These are phyloP conservation scores for Cremastinae sp. DNA, from an alignment of 2,888 invertebrate species.

Conservation along the genomic window DNA sequence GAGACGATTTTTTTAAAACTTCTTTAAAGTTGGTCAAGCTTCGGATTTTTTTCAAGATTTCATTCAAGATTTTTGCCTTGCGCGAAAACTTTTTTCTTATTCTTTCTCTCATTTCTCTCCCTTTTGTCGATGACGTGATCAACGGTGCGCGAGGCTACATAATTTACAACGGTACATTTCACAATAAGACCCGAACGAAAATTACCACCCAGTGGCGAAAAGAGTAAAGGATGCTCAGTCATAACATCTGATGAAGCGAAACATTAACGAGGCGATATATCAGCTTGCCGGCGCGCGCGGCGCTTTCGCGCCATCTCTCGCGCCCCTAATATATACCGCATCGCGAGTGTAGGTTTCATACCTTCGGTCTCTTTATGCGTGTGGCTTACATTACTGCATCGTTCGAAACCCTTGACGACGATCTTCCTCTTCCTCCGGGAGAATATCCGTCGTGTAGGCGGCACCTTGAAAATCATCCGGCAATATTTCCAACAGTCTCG, in stretches of 20 bases:
- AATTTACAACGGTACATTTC: conserved; percentile 73
- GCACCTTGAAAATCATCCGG: conserved; percentile 75
- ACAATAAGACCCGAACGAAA: conserved; percentile 75
- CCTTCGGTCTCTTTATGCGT: conserved; percentile 1
- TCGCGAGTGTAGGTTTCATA: neutral
- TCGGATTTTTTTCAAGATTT: neutral
- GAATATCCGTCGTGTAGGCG: conserved; percentile 66
- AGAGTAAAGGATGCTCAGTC: conserved; percentile 74
- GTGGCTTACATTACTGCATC: conserved; percentile 60
- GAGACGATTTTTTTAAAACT: conserved; percentile 49
- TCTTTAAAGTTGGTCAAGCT: conserved; percentile 18
- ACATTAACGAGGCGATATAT: conserved; percentile 78
- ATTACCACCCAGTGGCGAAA: conserved; percentile 77
- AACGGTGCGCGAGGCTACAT: conserved; percentile 56
- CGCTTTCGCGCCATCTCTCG: conserved; percentile 38
- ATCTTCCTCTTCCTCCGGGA: conserved; percentile 56
- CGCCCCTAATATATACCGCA: neutral
- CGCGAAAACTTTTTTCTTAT: conserved; percentile 8
- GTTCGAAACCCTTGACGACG: conserved; percentile 45
- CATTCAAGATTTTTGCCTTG: neutral
- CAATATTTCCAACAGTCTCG: conserved; percentile 59
- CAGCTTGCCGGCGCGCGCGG: conserved; percentile 64
- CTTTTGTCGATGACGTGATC: conserved; percentile 22
- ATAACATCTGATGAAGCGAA: conserved; percentile 78
- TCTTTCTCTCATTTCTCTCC: neutral